Evolutionary conservation across 2,888 invertebrate species (phyloP), one percentile per base, ranked within the genome.

Genomic region (Calameuta pallipes): DNA sequence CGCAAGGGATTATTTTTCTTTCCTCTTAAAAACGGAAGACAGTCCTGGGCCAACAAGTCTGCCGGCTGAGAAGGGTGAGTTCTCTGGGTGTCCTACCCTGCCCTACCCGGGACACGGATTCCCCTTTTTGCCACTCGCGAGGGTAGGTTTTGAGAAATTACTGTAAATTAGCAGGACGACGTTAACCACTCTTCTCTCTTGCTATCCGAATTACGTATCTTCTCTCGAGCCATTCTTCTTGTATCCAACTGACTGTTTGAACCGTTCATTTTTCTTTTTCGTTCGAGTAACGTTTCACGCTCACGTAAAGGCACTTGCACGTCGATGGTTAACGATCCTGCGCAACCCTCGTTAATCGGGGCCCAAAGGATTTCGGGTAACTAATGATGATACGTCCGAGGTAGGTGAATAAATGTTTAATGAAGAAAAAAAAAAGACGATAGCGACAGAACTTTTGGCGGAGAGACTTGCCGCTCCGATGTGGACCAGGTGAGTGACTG

Each of bases 401-500:
- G 71, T 30, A 71, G 30, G 33, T 71, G 31, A 33, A 71, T 71
- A n/a, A 41, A 41, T 41, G 41, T 41, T 41, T 41, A 41, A 41
- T 15, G 41, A 15, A 15, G 4, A 41, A 15, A 15, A 15, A 0
- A 31, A 31, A 69, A n/a, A 15, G n/a, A 70, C 30, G 31, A 70
- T 12, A 70, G 70, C 30, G 31, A 70, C 74, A 33, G 74, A 31
- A 35, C 34, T 31, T 33, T 41, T 15, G 41, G 23, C 74, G 74
- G 35, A 82, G 83, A 85, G 83, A 81, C 86, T 83, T 85, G 84
- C 89, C 87, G 86, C 83, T 83, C 86, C 86, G 89, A 88, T 84
- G 88, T 89, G 86, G 88, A 86, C 90, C 90, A 90, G 90, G 90
- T 90, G 90, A 90, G 89, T 90, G 90, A 90, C 90, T 90, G 89